Percentiles rank a stretch among this genome's conserved stretches.
phyloP scores from a whole-genome alignment of 2,113 vertebrate genomes.

The Pyrgilauda ruficollis region DNA sequence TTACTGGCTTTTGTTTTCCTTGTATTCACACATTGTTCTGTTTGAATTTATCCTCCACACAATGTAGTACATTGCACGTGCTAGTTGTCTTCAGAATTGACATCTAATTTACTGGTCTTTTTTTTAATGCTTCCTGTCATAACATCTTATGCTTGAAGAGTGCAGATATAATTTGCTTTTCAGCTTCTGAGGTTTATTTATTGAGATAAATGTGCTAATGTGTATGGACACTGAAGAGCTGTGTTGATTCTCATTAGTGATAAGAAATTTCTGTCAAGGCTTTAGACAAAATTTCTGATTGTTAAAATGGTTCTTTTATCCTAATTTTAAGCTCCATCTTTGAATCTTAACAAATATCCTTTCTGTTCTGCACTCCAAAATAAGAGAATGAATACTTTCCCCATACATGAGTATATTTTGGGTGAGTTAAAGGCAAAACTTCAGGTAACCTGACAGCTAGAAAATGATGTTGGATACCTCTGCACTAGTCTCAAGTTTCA shows the following conservation, averaged over 20 bases:
- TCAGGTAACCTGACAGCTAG: background rate
- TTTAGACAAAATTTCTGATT: background rate
- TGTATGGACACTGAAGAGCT: background rate
- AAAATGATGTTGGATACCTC: background rate
- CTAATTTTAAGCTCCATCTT: background rate
- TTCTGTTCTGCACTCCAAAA: background rate
- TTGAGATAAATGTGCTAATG: background rate
- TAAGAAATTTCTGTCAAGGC: background rate
- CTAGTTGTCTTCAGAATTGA: background rate
- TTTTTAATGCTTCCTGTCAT: background rate
- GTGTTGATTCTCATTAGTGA: background rate
- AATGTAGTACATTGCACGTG: background rate
- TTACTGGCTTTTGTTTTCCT: background rate
- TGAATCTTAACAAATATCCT: background rate
- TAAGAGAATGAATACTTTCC: background rate
- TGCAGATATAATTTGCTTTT: background rate
- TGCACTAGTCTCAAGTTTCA: background rate
- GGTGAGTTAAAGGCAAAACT: background rate
- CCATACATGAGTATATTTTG: background rate
- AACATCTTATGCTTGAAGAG: background rate
- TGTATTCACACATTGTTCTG: background rate
- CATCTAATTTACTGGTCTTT: background rate
- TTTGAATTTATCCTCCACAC: background rate
- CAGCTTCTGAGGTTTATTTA: background rate
- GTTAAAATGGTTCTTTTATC: background rate